phyloP scores from a whole-genome alignment of 2,888 invertebrate species.

The Dinocampus coccinellae region DNA sequence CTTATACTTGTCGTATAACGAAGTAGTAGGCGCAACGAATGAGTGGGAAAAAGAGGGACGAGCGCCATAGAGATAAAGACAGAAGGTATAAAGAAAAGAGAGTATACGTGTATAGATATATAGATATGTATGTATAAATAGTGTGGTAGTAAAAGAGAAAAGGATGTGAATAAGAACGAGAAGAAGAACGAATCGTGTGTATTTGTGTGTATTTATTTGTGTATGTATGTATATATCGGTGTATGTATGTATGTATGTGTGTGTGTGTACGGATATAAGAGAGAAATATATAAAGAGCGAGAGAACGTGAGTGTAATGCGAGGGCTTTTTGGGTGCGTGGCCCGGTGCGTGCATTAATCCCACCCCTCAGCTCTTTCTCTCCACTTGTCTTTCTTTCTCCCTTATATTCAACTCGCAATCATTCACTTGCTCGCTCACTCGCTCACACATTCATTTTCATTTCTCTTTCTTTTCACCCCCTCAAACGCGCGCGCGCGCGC shows the following conservation, averaged over 20 bases:
- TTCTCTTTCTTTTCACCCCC: constrained; percentile 21
- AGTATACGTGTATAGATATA: background rate
- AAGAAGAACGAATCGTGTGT: no score
- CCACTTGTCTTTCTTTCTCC: constrained; percentile 36
- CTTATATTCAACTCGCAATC: background rate
- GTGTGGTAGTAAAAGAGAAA: background rate
- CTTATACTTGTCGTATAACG: constrained; percentile 68
- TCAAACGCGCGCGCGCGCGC: constrained; percentile 16
- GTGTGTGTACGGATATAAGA: constrained; percentile 7
- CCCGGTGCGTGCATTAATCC: constrained; percentile 67
- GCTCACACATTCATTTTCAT: background rate
- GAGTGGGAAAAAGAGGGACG: constrained; percentile 38
- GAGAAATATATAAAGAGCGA: constrained; percentile 4
- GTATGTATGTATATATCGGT: background rate
- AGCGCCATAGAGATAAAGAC: constrained; percentile 4
- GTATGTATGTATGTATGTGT: background rate
- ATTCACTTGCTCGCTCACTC: no score
- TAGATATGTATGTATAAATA: constrained; percentile 3
- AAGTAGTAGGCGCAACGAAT: constrained; percentile 61
- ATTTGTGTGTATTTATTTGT: no score
- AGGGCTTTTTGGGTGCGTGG: constrained; percentile 62
- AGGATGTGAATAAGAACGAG: constrained; percentile 7
- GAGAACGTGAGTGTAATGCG: no score
- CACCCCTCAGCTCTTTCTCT: constrained; percentile 48
- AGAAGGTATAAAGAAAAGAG: constrained; percentile 12